These are phyloP conservation scores for Crenichthys baileyi DNA, from an alignment of 2,797 vertebrate genomes.

Conservation along the genomic window DNA sequence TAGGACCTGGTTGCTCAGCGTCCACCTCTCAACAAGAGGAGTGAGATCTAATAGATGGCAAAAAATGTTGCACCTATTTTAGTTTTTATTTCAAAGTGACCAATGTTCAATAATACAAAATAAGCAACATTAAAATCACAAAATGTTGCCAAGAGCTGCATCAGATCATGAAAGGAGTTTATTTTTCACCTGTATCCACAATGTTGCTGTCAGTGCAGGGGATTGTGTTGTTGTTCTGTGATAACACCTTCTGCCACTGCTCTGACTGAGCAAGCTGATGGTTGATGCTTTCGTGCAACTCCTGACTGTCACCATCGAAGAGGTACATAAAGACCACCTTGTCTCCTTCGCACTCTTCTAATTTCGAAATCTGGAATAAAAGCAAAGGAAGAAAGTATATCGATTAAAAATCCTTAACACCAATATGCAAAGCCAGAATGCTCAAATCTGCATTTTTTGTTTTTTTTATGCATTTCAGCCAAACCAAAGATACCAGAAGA, in stretches of 20 bases:
- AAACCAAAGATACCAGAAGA: background rate
- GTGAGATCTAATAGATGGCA: slow-evolving; percentile 27
- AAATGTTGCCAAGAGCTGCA: background rate
- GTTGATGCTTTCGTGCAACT: slow-evolving; percentile 85
- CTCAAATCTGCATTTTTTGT: background rate
- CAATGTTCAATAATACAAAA: background rate
- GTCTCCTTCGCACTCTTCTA: slow-evolving; percentile 73
- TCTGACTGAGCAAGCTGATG: slow-evolving; percentile 83
- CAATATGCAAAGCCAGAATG: too few relatives aligned
- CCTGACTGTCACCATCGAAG: slow-evolving; percentile 77
- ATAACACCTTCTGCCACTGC: slow-evolving; percentile 78
- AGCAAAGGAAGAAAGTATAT: background rate
- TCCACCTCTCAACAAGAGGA: slow-evolving; percentile 31
- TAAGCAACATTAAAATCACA: background rate
- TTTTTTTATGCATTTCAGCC: background rate
- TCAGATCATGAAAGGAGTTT: background rate
- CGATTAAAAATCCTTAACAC: background rate
- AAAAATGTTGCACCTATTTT: background rate
- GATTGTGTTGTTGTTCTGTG: slow-evolving; percentile 66
- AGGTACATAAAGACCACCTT: slow-evolving; percentile 84
- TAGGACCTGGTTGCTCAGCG: background rate
- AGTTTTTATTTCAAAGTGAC: background rate
- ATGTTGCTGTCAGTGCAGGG: background rate
- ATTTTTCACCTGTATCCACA: slow-evolving; percentile 43
- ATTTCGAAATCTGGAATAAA: slow-evolving; percentile 82